Percentiles rank a stretch among this genome's conserved stretches.
phyloP scores from a whole-genome alignment of 1,140 invertebrate genomes.

The Carposina sasakii region DNA sequence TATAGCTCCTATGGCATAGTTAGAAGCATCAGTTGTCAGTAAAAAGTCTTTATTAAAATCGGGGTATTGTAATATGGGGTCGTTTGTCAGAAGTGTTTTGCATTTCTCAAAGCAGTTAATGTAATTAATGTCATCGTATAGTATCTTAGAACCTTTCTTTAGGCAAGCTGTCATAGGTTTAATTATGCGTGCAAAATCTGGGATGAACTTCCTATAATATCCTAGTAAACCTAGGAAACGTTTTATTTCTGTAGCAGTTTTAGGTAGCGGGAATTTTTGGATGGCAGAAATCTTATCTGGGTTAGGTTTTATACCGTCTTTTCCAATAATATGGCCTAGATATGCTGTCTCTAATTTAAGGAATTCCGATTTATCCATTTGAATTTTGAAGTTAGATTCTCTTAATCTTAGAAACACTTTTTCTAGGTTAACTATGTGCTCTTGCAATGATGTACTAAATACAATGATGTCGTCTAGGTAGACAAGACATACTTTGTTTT shows the following conservation, averaged over 20 bases:
- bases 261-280: background rate
- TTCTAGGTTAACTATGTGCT: constrained; percentile 36
- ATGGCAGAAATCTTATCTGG: constrained; percentile 18
- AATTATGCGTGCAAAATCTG: background rate
- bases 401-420: constrained; percentile 31
- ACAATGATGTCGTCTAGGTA: constrained; percentile 61
- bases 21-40: too few relatives aligned
- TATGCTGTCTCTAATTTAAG: constrained; percentile 18
- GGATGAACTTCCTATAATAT: background rate
- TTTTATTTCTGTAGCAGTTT: background rate
- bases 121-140: too few relatives aligned
- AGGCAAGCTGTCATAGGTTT: background rate
- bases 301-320: constrained; percentile 22
- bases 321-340: constrained; percentile 23
- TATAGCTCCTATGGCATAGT: too few relatives aligned
- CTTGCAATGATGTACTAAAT: constrained; percentile 21
- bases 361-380: constrained; percentile 40
- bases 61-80: too few relatives aligned
- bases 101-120: too few relatives aligned
- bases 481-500: constrained; percentile 14
- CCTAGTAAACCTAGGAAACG: background rate
- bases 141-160: background rate
- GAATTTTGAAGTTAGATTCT: constrained; percentile 40
- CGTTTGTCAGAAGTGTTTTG: too few relatives aligned
- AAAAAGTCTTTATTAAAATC: too few relatives aligned